Conservation (phyloP, 37 sponge, comb jelly and placozoan species). For the Bolinopsis microptera region DNA sequence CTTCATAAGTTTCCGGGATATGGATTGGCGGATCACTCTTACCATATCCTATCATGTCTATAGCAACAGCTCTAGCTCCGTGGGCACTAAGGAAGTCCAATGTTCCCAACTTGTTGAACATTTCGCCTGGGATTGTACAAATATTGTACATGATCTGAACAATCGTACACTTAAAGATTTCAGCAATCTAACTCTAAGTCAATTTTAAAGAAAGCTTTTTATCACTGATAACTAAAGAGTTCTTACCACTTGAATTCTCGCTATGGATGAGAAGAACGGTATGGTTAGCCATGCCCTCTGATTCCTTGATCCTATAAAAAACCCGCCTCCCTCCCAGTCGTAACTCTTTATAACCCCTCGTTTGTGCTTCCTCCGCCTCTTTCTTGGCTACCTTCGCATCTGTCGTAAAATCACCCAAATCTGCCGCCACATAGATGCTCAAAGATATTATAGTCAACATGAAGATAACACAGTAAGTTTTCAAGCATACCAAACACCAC, state of each 20-base stretch:
- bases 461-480: constrained; percentile 44
- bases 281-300: neutral
- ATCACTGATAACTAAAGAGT: too few relatives aligned
- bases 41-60: constrained; percentile 15
- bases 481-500: constrained; percentile 24
- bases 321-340: neutral
- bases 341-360: neutral
- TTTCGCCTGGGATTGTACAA: neutral
- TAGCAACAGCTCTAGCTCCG: constrained; percentile 22
- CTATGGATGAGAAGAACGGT: neutral
- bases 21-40: constrained; percentile 49
- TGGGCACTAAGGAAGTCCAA: neutral
- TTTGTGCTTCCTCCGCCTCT: neutral
- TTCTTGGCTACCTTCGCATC: neutral
- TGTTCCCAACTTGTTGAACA: constrained; percentile 21
- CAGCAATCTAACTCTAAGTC: too few relatives aligned
- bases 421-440: constrained; percentile 6
- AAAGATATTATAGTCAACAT: neutral
- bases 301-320: neutral
- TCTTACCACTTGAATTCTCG: neutral
- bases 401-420: neutral
- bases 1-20: neutral
- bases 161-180: too few relatives aligned
- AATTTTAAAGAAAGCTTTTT: too few relatives aligned
- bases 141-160: neutral